Evolutionary conservation across 2,113 vertebrate species (phyloP), one percentile per base, ranked within the genome.

Genomic region (Zosterops japonicus): DNA sequence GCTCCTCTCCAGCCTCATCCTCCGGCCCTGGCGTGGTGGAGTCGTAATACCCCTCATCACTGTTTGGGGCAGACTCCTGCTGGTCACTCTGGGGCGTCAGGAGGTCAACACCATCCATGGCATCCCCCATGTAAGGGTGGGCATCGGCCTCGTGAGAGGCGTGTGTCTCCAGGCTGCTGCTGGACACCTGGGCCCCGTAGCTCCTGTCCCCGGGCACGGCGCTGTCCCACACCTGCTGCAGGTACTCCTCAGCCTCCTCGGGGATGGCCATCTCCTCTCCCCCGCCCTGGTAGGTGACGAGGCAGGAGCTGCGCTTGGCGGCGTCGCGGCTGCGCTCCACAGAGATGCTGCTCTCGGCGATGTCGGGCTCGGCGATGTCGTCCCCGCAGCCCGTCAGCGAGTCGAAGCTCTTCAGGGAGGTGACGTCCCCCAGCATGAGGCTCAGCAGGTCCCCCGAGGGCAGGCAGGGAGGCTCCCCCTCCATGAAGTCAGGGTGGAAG

Each of bases 191-290:
- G 82, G 97, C 95, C 36, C 96, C 87, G 14, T 98, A 99, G 94
- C 97, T 97, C 11, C 97, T 67, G 36, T 98, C 98, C 31, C 96
- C 98, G 0, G 87, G 81, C 15, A 22, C 20, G 6, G 25, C 69
- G 19, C 98, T 92, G 25, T 96, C 97, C 98, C 99, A 99, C 4
- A 98, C 89, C 59, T 98, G 98, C 12, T 98, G 98, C 65, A 99
- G 97, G 55, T 98, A 99, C 14, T 99, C 98, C 60, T 99, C 99
- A 1, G 99, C 93, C 87, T 99, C 98, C 87, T 99, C 99, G 0
- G 99, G 98, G 19, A 98, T 98, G 57, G 99, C 99, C 99, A 99
- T 99, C 96, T 99, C 99, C 96, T 99, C 99, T 0, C 99, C 99
- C 0, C 99, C 99, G 1, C 99, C 99, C 97, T 99, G 99, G 95